Evolutionary conservation across 2,888 invertebrate genomes (phyloP).

Genomic region (Tuta absoluta): DNA sequence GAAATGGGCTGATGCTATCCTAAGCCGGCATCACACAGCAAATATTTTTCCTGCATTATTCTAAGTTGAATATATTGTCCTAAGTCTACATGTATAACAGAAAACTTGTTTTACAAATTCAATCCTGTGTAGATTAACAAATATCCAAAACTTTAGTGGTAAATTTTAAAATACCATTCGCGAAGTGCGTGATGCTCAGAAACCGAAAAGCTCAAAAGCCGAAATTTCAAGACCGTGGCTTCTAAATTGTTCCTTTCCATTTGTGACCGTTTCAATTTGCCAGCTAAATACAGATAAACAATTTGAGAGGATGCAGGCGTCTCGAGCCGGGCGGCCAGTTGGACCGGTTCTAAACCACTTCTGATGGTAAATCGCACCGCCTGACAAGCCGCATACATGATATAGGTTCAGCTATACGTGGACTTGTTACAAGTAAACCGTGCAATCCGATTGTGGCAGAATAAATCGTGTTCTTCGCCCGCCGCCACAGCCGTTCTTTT

Average conservation of each 20-base stretch:
- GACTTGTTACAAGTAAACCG: slow-evolving; percentile 37
- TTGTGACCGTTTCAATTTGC: slow-evolving; percentile 55
- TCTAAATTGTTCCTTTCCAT: slow-evolving; percentile 33
- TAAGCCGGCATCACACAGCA: too few species aligned
- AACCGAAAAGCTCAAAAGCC: not conserved
- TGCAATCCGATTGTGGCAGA: slow-evolving; percentile 33
- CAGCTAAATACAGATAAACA: slow-evolving; percentile 60
- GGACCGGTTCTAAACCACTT: slow-evolving; percentile 74
- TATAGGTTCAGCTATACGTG: slow-evolving; percentile 30
- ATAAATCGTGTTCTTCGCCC: slow-evolving; percentile 22
- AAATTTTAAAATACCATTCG: slow-evolving; percentile 1
- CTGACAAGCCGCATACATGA: slow-evolving; percentile 58
- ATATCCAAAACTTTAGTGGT: not conserved
- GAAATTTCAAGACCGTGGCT: slow-evolving; percentile 2
- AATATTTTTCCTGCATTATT: too few species aligned
- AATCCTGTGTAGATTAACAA: not conserved
- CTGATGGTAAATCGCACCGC: slow-evolving; percentile 76
- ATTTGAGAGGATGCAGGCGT: slow-evolving; percentile 66
- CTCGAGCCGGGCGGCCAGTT: slow-evolving; percentile 64
- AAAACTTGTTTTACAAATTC: not conserved
- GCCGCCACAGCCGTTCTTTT: slow-evolving; percentile 16
- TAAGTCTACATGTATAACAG: not conserved
- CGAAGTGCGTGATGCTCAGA: not conserved
- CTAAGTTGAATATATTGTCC: too few species aligned
- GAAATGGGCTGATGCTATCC: too few species aligned